These are phyloP conservation scores for Taphrorychus bicolor DNA, from an alignment of 2,888 invertebrate genomes.

Conservation along the genomic window DNA sequence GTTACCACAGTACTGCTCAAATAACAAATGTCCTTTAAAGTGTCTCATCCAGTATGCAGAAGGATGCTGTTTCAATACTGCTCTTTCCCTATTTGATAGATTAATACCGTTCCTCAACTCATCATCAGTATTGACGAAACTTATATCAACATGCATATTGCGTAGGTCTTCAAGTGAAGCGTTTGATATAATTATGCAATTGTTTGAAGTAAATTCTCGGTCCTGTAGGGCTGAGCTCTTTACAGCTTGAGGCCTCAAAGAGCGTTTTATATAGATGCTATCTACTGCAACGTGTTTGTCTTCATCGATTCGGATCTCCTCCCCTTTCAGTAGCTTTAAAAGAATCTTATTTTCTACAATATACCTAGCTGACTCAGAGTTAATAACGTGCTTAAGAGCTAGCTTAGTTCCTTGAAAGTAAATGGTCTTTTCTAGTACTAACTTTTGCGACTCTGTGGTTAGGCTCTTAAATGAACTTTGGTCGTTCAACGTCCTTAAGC, in stretches of 20 bases:
- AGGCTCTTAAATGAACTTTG: neutral
- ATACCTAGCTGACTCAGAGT: neutral
- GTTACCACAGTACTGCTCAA: neutral
- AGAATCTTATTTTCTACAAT: neutral
- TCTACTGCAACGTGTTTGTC: neutral
- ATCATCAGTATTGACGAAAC: neutral
- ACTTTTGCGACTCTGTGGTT: neutral
- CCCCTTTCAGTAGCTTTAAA: neutral
- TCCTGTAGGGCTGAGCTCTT: neutral
- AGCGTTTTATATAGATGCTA: neutral
- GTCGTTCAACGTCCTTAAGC: neutral
- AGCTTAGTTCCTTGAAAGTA: neutral
- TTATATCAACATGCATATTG: neutral
- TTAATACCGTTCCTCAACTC: neutral
- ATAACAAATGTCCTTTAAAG: neutral
- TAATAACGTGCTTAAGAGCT: neutral
- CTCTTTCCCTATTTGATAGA: neutral
- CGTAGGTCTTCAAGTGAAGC: neutral
- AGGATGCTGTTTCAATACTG: no score
- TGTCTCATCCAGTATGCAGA: neutral
- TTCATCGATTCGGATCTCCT: neutral
- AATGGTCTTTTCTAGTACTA: neutral
- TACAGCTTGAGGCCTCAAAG: neutral
- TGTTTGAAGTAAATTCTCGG: neutral
- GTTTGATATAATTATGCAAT: neutral